Evolutionary conservation across 2,797 vertebrate genomes (phyloP), one percentile per base, ranked within the genome.

Genomic region (Rhabdomys pumilio): DNA sequence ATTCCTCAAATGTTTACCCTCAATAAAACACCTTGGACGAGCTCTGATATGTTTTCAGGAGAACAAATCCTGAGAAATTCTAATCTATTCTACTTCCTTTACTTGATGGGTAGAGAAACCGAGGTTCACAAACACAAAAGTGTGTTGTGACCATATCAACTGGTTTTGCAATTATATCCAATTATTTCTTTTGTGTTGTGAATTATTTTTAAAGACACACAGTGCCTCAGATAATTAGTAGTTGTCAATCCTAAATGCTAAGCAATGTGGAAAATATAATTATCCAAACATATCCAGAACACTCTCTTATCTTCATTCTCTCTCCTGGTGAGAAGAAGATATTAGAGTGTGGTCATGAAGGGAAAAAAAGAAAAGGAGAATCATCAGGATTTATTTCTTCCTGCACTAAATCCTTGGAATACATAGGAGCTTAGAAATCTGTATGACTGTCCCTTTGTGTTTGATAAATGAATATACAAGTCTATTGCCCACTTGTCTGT

Each of bases 231-330:
- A 90, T 96, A 97, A 97, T 97, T 93, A 96, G 87, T 96, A 93
- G 84, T 82, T 96, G 95, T 96, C 96, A 96, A 94, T 97, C 93
- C 29, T 88, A 95, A 96, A 83, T 81, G 38, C 83, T 95, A 96
- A 88, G 89, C 89, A 96, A 69, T 94, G 72, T 90, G 95, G 82
- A 97, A 98, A 97, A 96, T 90, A 81, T 95, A 98, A 97, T 97
- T 98, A 97, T 88, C 47, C 69, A 93, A 34, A 85, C 77, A 90
- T 90, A 93, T 41, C 53, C 59, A 84, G 79, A 97, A 14, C 4
- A 72, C 41, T 92, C 50, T 90, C 86, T 94, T 96, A 73, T 95
- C 94, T 94, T 84, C 59, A 92, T 90, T 96, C 44, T 97, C 44
- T 92, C 82, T 96, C 92, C 13, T 7, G 80, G 86, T 44, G 69